Percentiles rank a stretch among this genome's conserved stretches.
Conservation (phyloP, 2,113 vertebrate species). For the Lagopus muta region DNA sequence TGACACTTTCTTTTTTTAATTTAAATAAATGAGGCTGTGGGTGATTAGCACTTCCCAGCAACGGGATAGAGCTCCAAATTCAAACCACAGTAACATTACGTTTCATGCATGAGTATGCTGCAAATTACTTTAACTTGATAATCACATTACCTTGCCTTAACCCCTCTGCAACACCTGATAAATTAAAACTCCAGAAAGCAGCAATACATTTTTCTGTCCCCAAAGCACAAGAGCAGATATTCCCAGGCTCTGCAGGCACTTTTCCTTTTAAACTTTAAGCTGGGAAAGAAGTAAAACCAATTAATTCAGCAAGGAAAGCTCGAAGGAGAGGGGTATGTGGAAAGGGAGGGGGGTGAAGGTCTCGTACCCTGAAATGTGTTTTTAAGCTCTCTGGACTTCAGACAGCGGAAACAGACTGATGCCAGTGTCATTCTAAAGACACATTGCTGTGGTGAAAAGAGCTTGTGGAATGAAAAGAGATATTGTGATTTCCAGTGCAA, state of each 20-base stretch:
- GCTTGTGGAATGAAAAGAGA: constrained; percentile 77
- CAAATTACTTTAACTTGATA: neutral
- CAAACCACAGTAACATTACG: neutral
- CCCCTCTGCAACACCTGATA: neutral
- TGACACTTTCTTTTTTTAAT: neutral
- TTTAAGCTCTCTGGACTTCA: constrained; percentile 77
- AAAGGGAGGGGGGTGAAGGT: constrained; percentile 67
- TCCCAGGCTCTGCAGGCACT: neutral
- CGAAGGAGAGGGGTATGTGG: constrained; percentile 4
- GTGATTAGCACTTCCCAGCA: neutral
- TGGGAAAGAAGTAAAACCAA: constrained; percentile 57
- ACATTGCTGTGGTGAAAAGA: constrained; percentile 76
- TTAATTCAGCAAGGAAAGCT: constrained; percentile 52
- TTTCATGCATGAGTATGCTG: neutral
- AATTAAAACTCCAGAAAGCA: constrained; percentile 17
- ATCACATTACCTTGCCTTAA: constrained; percentile 32
- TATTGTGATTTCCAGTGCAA: constrained; percentile 78
- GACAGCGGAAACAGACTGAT: constrained; percentile 77
- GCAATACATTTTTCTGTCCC: neutral
- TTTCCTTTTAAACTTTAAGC: constrained; percentile 35
- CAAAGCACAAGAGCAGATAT: constrained; percentile 34
- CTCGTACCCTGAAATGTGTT: constrained; percentile 72
- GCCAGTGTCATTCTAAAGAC: constrained; percentile 78
- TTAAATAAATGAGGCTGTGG: neutral
- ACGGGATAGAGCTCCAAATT: neutral